Conservation (phyloP, 2,797 vertebrate genomes). For the Falco biarmicus region DNA sequence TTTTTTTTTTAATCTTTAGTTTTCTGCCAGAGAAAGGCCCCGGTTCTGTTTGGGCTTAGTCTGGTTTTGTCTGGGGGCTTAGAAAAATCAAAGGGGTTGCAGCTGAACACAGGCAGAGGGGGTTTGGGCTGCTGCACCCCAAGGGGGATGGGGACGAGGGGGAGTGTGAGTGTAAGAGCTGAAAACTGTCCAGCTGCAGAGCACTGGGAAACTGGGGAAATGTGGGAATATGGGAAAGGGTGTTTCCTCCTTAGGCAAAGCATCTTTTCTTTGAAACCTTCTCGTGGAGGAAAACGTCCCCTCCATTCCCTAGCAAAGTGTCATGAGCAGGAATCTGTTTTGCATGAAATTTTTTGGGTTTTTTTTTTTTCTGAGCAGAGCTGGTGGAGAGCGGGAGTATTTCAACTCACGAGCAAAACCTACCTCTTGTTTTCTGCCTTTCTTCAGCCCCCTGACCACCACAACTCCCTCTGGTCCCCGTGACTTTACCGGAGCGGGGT, state of each 20-base stretch:
- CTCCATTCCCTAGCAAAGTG: not conserved
- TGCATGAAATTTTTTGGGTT: not conserved
- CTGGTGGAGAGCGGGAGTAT: not conserved
- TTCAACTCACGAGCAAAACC: not conserved
- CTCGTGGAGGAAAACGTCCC: not conserved
- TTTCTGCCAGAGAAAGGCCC: not conserved
- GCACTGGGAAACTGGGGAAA: not conserved
- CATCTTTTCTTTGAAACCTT: not conserved
- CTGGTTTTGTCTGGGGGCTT: not conserved
- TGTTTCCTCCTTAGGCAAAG: not conserved
- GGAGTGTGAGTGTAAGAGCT: not conserved
- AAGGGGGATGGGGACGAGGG: not conserved
- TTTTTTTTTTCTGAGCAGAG: not conserved
- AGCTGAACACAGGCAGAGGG: too few relatives aligned
- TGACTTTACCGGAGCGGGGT: not conserved
- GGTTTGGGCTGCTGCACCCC: not conserved
- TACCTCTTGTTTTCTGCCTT: slow-evolving; percentile 5
- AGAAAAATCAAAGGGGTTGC: not conserved
- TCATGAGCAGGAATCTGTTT: not conserved
- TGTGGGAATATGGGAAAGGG: not conserved
- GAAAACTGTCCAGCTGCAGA: not conserved
- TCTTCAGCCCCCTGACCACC: not conserved
- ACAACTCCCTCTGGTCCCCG: not conserved
- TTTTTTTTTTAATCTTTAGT: not conserved
- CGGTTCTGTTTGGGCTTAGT: not conserved